Base-by-base conservation (phyloP, 1,140 invertebrate species). In the Zaprionus ghesquierei region DNA sequence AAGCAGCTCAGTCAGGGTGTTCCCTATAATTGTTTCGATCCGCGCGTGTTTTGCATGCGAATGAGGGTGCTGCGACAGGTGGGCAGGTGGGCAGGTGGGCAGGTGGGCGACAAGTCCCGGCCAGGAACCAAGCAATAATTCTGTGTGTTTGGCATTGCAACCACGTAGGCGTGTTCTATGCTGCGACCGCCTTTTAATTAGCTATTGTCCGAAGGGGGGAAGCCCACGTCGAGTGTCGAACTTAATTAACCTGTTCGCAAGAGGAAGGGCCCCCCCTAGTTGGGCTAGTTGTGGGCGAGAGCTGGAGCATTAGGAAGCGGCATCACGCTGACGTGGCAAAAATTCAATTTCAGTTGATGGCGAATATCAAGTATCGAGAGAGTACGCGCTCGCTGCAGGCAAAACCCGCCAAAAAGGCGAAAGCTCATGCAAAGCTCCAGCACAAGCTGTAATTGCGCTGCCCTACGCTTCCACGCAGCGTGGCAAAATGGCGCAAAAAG, bases 181-280 rank as follows among this genome's bases (percentile, higher is more conserved):
- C 29, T 35, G 81, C 69, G 69, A 74, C 73, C 77, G 77, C 65
- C 81, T 85, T 85, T 85, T 85, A 85, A 85, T 85, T 85, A 85
- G 81, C 73, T 69, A 41, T 5, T 41, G 35, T 41, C n/a, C 35
- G 35, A 15, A 5, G n/a, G 35, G 35, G n/a, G 2, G 3, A 3
- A 3, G 3, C 1, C 35, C 35, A 15, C 35, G 35, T 41, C n/a
- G 35, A 41, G 73, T 58, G 35, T 54, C 35, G 58, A 50, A 75
- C 65, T 81, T 85, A 86, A 85, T 85, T 77, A 85, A 84, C 77
- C 69, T 54, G 41, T 46, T 63, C 59, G 41, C 12, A 3, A 5
- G 9, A 10, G 23, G 18, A 13, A n/a, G 33, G 13, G 5, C 1
- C n/a, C n/a, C n/a, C n/a, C n/a, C n/a, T n/a, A n/a, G 33, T 31